Conservation (phyloP, 2,888 invertebrate species). For the Lasioglossum leucozonium region DNA sequence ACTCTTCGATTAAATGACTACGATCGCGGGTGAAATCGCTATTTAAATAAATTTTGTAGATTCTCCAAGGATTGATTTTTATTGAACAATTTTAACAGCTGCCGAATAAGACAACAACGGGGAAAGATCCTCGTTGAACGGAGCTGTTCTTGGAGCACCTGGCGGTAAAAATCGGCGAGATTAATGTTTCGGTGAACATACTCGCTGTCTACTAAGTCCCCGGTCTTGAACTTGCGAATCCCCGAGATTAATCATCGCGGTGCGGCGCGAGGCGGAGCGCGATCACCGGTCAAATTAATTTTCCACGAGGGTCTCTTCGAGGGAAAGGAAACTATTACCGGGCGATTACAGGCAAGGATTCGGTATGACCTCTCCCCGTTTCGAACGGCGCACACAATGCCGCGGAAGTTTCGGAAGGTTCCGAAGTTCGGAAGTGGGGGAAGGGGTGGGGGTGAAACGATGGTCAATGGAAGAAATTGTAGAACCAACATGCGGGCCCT, state of each 20-base stretch:
- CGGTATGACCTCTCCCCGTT: not conserved
- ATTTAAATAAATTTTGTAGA: too few species aligned
- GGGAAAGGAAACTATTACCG: constrained; percentile 9
- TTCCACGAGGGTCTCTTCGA: not conserved
- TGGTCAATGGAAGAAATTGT: constrained; percentile 1
- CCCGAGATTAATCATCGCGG: not conserved
- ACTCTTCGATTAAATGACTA: too few species aligned
- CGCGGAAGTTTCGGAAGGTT: constrained; percentile 14
- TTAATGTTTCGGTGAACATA: not conserved
- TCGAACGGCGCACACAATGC: not conserved
- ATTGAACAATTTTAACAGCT: too few species aligned
- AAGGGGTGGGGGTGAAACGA: not conserved
- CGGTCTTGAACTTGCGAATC: not conserved
- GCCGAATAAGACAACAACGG: too few species aligned
- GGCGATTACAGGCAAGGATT: constrained; percentile 1
- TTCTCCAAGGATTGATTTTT: too few species aligned
- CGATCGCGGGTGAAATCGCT: too few species aligned
- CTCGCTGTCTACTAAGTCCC: not conserved
- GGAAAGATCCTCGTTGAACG: not conserved
- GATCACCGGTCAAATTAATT: constrained; percentile 14
- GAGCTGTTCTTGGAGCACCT: not conserved
- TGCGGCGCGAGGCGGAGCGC: not conserved
- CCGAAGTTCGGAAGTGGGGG: not conserved
- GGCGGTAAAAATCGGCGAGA: not conserved
- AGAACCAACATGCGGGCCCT: constrained; percentile 5